A percentile compares a stretch with the other conserved stretches of the same genome.
phyloP scores from a whole-genome alignment of 2,888 invertebrate genomes.

The Tiphia femorata region DNA sequence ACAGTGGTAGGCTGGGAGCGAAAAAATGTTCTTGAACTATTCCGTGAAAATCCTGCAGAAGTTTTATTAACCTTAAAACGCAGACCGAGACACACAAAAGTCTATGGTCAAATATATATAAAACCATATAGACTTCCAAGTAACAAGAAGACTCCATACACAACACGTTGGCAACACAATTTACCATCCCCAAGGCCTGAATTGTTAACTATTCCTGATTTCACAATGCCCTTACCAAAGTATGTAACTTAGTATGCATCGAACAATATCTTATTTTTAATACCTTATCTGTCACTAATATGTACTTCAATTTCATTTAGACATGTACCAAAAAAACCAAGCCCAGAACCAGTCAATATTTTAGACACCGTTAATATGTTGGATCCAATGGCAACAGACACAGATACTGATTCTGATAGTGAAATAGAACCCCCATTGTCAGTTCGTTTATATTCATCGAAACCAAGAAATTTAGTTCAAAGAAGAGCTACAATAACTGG shows the following conservation, averaged over 20 bases:
- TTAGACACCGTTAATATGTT: conserved; percentile 57
- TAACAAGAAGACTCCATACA: conserved; percentile 77
- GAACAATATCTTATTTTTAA: conserved; percentile 6
- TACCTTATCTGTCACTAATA: too few relatives aligned
- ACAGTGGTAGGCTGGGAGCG: conserved; percentile 86
- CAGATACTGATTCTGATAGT: conserved; percentile 71
- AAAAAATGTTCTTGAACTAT: conserved; percentile 80
- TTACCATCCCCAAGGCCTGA: conserved; percentile 77
- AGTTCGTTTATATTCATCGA: conserved; percentile 79
- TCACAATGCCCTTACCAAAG: conserved; percentile 74
- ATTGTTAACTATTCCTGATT: conserved; percentile 74
- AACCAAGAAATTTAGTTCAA: conserved; percentile 81
- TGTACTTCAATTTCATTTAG: conserved; percentile 36
- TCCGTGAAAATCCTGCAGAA: conserved; percentile 85
- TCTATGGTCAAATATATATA: conserved; percentile 81
- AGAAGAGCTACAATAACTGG: conserved; percentile 92
- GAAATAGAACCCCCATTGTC: conserved; percentile 72
- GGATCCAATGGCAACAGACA: conserved; percentile 68
- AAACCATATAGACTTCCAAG: conserved; percentile 81
- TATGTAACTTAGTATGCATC: conserved; percentile 42
- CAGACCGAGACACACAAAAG: conserved; percentile 84
- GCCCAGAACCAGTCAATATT: conserved; percentile 61
- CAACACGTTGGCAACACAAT: conserved; percentile 77
- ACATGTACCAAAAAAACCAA: conserved; percentile 58
- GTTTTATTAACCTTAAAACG: conserved; percentile 86